phyloP scores from a whole-genome alignment of 2,888 invertebrate genomes.

The Pelosia muscerda region DNA sequence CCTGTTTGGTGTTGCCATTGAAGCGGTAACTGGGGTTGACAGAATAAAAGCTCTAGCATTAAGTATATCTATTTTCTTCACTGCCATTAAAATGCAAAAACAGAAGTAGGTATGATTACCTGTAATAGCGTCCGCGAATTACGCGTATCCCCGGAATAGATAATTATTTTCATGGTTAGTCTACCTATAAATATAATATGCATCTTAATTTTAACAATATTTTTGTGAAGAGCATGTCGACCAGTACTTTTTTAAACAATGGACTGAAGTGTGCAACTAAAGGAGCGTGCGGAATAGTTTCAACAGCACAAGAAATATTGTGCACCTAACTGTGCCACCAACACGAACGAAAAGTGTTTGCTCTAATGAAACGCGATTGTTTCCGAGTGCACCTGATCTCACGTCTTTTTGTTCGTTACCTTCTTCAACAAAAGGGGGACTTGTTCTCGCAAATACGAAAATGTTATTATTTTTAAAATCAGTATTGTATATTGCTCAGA shows the following conservation, averaged over 20 bases:
- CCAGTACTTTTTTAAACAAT: not conserved
- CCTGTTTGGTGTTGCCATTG: not conserved
- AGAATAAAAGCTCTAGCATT: not conserved
- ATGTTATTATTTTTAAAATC: constrained; percentile 50
- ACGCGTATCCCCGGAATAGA: not conserved
- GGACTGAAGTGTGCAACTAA: not conserved
- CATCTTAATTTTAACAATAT: too few relatives aligned
- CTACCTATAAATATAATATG: not conserved
- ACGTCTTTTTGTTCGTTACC: constrained; percentile 45
- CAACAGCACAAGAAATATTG: constrained; percentile 18
- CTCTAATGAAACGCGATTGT: constrained; percentile 63
- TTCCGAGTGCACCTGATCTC: constrained; percentile 59
- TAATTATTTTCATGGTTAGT: not conserved
- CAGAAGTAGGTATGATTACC: not conserved
- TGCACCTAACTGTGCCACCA: constrained; percentile 20
- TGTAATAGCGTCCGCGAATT: too few relatives aligned
- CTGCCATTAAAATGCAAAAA: not conserved
- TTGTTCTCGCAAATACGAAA: constrained; percentile 51
- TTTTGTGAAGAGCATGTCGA: not conserved
- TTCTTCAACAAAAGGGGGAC: constrained; percentile 50
- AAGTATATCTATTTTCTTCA: not conserved
- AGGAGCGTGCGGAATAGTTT: constrained; percentile 18
- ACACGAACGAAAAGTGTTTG: constrained; percentile 43
- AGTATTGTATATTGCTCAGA: constrained; percentile 37
- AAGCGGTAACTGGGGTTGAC: not conserved